Evolutionary conservation across 2,797 vertebrate genomes (phyloP), one percentile per base, ranked within the genome.

Genomic region (Sebastiscus tertius): DNA sequence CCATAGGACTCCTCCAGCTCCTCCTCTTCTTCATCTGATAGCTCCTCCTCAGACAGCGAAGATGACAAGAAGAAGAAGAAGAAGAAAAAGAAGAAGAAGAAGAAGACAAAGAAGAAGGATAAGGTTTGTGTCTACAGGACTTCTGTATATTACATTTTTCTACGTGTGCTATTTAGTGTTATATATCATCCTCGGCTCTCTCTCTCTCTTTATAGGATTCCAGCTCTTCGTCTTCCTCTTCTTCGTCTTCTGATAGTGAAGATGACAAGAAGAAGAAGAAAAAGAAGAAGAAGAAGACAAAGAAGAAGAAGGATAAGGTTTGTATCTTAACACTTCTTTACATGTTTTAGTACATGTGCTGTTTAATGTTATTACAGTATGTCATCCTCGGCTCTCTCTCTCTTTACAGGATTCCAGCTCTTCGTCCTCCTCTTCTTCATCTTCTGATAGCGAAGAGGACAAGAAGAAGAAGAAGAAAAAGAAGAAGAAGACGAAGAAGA

Each of bases 401-500:
- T 49, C 42, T n/a, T n/a, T 31, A 67, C 20, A 67, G 65, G 46
- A 67, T 14, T 33, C 65, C 7, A 3, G 29, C 12, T 54, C 66
- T 34, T 65, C 24, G 8, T 68, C 46, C 7, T 80, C 54, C 4
- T 72, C 58, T 14, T 82, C 76, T 64, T 80, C 54, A 2, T 72
- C 58, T 14, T 82, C 76, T 64, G 85, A 85, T 26, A 81, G 82
- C 55, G 86, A 87, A 2, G 73, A 85, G 52, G 80, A 83, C 2
- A 85, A 87, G 49, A 85, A 87, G 58, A 84, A 84, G 8, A 87
- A 83, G 4, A 86, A 85, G 0, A 81, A 85, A 13, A 78, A 77
- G 22, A 69, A 76, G 29, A 88, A 86, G 24, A 77, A 81, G 55
- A 77, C 67, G 52, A 39, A 65, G 34, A 29, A 46, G 39, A 55